Base-by-base conservation (phyloP, 2,797 vertebrate species). In the Galaxias olidus region DNA sequence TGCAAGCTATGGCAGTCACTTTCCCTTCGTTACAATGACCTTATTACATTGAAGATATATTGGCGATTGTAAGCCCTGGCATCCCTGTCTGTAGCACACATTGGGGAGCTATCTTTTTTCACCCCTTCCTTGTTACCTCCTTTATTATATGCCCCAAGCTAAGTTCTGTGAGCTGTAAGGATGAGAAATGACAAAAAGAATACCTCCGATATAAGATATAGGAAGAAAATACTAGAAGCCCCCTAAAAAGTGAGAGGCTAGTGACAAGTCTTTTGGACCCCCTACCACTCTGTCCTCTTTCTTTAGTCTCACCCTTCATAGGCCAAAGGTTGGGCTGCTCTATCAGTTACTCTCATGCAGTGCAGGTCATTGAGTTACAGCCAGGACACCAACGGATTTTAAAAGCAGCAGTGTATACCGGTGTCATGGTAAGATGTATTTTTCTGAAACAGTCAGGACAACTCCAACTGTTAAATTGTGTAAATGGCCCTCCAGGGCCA, bases 141-240 rank as follows among this genome's bases (percentile, higher is more conserved):
- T 71, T 79, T 86, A 81, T 88, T 81, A 78, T 74, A 70, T 62
- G 80, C 84, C 81, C 73, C 63, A 45, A 84, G 86, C 76, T 72
- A 75, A 76, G 57, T 48, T 73, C 76, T 76, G 73, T 74, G 66
- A 73, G 78, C 79, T 61, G 43, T 88, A 89, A 86, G 78, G 76
- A 82, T 88, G 84, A 90, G 77, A 80, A 84, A 88, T 84, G 80
- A 75, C 77, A 84, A 69, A 71, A 78, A n/a, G n/a, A 64, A 57
- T 56, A 81, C 77, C 66, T 68, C 72, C 61, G 71, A 70, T 66
- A 40, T 9, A 78, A 81, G 77, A 73, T 53, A 59, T 20, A 59
- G 65, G 50, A 43, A 72, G 58, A 63, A 59, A 60, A 63, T 61
- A 47, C 47, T 50, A 65, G 55, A 53, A 12, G 46, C 48, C 19